Conservation (phyloP, 2,113 vertebrate species). For the Ophthalmolycus amberensis region DNA sequence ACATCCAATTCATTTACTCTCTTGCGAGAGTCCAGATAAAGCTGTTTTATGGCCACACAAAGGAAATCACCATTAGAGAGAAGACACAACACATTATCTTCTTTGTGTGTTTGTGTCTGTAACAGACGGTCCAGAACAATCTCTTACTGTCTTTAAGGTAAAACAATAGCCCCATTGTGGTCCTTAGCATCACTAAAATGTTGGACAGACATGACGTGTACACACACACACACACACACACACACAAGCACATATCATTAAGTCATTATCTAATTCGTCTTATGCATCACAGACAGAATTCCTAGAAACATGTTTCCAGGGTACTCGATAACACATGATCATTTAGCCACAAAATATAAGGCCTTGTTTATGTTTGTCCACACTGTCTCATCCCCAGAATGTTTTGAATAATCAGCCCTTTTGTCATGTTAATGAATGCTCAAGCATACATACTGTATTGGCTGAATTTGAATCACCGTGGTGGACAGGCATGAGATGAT, state of each 20-base stretch:
- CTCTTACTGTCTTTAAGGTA: slow-evolving; percentile 34
- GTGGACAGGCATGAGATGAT: background rate
- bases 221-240: background rate
- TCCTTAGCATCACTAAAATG: slow-evolving; percentile 9
- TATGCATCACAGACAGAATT: background rate
- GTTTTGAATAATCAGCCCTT: slow-evolving; percentile 6
- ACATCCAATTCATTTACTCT: slow-evolving; percentile 15
- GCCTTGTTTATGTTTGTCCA: background rate
- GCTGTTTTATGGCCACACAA: slow-evolving; percentile 21
- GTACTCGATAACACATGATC: background rate
- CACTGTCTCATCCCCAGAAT: background rate
- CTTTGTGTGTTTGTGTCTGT: slow-evolving; percentile 28
- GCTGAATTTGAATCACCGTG: background rate
- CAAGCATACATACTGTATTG: background rate
- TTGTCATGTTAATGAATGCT: slow-evolving; percentile 22
- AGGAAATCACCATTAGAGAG: background rate
- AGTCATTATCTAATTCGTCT: background rate
- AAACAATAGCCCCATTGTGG: slow-evolving; percentile 65
- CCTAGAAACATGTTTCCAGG: background rate
- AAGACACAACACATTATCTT: slow-evolving; percentile 22
- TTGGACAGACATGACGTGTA: background rate
- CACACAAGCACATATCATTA: background rate
- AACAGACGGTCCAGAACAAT: slow-evolving; percentile 30
- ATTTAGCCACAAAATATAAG: background rate
- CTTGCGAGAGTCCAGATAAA: background rate